Conservation (phyloP, 1,140 invertebrate genomes). For the Meloidogyne exigua region DNA sequence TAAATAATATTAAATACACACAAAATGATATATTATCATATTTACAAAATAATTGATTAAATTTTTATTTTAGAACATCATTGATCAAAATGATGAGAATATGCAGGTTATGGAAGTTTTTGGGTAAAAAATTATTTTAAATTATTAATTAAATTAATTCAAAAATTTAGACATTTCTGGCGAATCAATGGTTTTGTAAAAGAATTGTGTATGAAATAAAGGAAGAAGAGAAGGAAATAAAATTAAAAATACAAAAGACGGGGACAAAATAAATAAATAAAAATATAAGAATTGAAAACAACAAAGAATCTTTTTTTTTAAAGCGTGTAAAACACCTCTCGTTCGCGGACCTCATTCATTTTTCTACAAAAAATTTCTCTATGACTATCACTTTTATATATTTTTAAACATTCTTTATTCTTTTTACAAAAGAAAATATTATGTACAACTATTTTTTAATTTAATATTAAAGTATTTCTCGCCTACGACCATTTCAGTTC, state of each 20-base stretch:
- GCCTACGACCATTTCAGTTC: background rate
- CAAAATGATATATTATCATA: background rate
- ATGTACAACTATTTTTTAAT: background rate
- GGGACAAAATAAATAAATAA: background rate
- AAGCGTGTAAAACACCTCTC: background rate
- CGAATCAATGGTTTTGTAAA: conserved; percentile 29
- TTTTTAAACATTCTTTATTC: background rate
- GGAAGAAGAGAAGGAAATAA: background rate
- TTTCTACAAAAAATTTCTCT: background rate
- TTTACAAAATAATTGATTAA: conserved; percentile 28
- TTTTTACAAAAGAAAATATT: background rate
- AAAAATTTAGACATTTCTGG: conserved; percentile 21
- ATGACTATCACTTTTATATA: background rate
- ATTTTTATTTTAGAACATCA: conserved; percentile 53
- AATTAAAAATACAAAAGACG: background rate
- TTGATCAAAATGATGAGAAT: conserved; percentile 53
- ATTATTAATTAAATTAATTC: background rate
- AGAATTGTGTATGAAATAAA: conserved; percentile 26
- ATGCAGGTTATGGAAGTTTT: conserved; percentile 24
- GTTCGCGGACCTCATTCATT: background rate
- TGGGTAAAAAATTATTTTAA: conserved; percentile 1
- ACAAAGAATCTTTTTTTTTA: conserved; percentile 3
- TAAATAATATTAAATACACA: conserved; percentile 8
- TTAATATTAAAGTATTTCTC: background rate
- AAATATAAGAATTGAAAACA: background rate